Evolutionary conservation across 2,113 vertebrate genomes (phyloP).

Genomic region (Crocuta crocuta): DNA sequence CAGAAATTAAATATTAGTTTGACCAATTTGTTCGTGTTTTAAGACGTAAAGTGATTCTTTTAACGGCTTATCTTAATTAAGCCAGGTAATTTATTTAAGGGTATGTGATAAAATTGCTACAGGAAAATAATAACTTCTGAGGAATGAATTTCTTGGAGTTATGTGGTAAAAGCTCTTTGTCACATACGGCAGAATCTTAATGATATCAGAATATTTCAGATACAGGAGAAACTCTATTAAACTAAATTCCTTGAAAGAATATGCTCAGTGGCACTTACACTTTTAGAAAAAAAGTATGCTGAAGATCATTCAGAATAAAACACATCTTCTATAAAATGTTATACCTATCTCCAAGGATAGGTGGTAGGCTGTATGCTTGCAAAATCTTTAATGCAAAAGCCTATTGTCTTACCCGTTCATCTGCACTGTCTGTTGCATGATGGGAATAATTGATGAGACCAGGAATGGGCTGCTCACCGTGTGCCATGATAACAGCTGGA

Average conservation of each 20-base stretch:
- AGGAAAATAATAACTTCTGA: slow-evolving; percentile 64
- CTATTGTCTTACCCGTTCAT: slow-evolving; percentile 90
- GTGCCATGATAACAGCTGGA: slow-evolving; percentile 96
- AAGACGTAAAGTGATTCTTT: slow-evolving; percentile 68
- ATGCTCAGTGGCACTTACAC: slow-evolving; percentile 49
- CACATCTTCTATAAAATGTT: slow-evolving; percentile 57
- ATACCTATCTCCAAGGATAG: slow-evolving; percentile 60
- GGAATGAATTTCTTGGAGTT: slow-evolving; percentile 63
- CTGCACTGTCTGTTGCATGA: slow-evolving; percentile 93
- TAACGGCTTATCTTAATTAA: slow-evolving; percentile 71
- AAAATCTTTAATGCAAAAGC: slow-evolving; percentile 85
- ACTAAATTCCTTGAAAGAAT: slow-evolving; percentile 32
- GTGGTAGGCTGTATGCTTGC: slow-evolving; percentile 79
- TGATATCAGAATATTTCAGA: slow-evolving; percentile 9
- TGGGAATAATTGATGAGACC: slow-evolving; percentile 92
- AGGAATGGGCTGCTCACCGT: slow-evolving; percentile 92
- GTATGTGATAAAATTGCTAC: slow-evolving; percentile 61
- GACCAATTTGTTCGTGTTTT: slow-evolving; percentile 44
- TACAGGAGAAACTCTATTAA: slow-evolving; percentile 58
- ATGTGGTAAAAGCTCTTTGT: slow-evolving; percentile 62
- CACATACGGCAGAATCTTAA: slow-evolving; percentile 47
- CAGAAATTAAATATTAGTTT: slow-evolving; percentile 56
- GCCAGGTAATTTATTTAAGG: slow-evolving; percentile 61
- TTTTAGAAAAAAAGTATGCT: slow-evolving; percentile 57
- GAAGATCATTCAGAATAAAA: slow-evolving; percentile 77